Base-by-base conservation (phyloP, 2,797 vertebrate species). In the Urophycis tenuis region DNA sequence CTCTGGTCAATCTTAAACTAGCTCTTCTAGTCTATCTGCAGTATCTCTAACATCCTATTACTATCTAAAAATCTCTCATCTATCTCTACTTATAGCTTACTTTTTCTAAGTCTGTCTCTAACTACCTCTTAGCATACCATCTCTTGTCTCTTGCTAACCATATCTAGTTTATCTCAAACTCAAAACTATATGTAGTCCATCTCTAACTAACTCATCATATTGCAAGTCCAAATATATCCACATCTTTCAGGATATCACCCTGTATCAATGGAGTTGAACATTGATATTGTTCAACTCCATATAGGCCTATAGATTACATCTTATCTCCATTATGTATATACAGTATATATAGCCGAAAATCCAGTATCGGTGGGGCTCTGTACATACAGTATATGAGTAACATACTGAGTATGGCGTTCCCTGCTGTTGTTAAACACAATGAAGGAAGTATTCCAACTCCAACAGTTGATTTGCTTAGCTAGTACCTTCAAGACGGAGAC, bases 401-500 rank as follows among this genome's bases (percentile, higher is more conserved):
- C 14, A 41, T 41, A 41, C 39, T 41, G 39, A 41, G 39, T 14
- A 14, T 14, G 11, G 39, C 14, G 39, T 41, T 41, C 41, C 17
- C 3, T 17, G 19, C 45, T 6, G 15, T 35, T 35, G 11, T 60
- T 60, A n/a, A 25, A 25, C 53, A 60, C 17, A 19, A 53, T 53
- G 12, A 25, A 69, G 67, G 67, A 14, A 14, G 67, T 17, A 70
- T 70, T 32, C 64, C 64, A 69, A 17, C 17, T 4, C 8, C 71
- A 8, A 67, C n/a, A 35, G 53, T 15, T 31, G 9, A 75, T 17
- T 64, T 36, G 36, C n/a, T 22, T 22, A 32, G 25, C 12, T 9
- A 88, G 90, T 93, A 97, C 97, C 96, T 95, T 94, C 1, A 98
- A 88, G 30, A 98, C 87, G 25, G 95, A 93, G 79, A 96, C 88